Percentiles rank a stretch among this genome's conserved stretches.
Conservation (phyloP, 2,113 vertebrate species). For the Bagarius yarrelli region DNA sequence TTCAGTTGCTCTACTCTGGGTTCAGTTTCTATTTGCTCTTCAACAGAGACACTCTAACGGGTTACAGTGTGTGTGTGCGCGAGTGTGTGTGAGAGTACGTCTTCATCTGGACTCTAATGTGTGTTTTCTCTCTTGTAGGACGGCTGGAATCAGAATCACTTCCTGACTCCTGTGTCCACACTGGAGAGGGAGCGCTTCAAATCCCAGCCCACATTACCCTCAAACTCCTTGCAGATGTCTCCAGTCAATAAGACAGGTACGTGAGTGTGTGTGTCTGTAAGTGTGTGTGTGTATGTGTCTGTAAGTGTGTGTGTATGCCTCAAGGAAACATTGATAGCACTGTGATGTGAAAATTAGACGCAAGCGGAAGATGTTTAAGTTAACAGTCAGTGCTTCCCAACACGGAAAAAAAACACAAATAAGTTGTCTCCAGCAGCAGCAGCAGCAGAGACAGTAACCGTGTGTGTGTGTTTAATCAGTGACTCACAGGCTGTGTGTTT, state of each 20-base stretch:
- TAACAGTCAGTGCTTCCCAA: background rate
- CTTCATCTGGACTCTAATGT: background rate
- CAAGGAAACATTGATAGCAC: background rate
- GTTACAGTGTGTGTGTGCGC: background rate
- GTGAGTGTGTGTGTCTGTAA: slow-evolving; percentile 36
- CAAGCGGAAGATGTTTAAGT: background rate
- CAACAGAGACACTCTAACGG: too few relatives aligned
- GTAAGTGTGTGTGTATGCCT: background rate
- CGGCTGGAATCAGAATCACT: slow-evolving; percentile 98
- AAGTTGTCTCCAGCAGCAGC: background rate
- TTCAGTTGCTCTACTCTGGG: too few relatives aligned
- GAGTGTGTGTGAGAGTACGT: background rate
- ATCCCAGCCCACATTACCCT: slow-evolving; percentile 89
- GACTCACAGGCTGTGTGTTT: slow-evolving; percentile 22
- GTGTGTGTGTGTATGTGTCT: background rate
- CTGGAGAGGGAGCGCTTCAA: slow-evolving; percentile 92
- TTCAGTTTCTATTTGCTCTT: too few relatives aligned
- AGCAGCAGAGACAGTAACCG: background rate
- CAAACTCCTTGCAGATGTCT: slow-evolving; percentile 89
- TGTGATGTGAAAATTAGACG: background rate
- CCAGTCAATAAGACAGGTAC: slow-evolving; percentile 90
- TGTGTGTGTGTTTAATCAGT: slow-evolving; percentile 2
- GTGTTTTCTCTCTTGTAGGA: slow-evolving; percentile 73
- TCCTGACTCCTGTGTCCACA: slow-evolving; percentile 94
- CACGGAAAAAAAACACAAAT: background rate